These are phyloP conservation scores for Oceanites oceanicus DNA, from an alignment of 2,113 vertebrate genomes.

Conservation along the genomic window DNA sequence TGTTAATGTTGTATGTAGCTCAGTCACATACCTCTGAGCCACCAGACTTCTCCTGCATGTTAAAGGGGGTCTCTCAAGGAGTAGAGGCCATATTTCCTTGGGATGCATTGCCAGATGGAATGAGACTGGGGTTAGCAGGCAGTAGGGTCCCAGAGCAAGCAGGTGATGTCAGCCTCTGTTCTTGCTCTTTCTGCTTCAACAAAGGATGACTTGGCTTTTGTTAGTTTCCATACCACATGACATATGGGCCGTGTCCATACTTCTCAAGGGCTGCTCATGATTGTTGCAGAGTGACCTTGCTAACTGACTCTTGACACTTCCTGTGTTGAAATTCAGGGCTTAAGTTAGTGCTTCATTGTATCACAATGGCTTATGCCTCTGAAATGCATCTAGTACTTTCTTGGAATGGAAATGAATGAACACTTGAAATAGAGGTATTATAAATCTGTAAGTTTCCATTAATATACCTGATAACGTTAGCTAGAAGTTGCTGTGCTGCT, in stretches of 20 bases:
- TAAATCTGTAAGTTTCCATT: not conserved
- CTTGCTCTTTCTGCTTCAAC: not conserved
- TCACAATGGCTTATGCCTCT: conserved; percentile 15
- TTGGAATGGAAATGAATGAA: conserved; percentile 47
- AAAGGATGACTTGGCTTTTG: not conserved
- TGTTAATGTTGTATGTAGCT: conserved; percentile 26
- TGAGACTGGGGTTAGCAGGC: not conserved
- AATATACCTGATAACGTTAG: not conserved
- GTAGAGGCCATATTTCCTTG: not conserved
- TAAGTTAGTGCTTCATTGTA: not conserved
- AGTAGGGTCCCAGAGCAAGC: not conserved
- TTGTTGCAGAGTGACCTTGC: not conserved
- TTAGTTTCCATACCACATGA: not conserved
- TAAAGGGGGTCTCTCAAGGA: not conserved
- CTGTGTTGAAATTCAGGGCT: conserved; percentile 9
- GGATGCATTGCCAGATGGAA: not conserved
- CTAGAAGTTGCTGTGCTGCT: not conserved
- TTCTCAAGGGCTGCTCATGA: not conserved
- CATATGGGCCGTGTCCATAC: not conserved
- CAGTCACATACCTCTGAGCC: not conserved
- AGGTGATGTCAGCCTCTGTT: not conserved
- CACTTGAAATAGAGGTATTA: conserved; percentile 61
- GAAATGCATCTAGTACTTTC: conserved; percentile 23
- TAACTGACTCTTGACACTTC: not conserved
- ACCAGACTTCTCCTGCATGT: conserved; percentile 27